Conservation (phyloP, 2,797 vertebrate species). For the Girardinus metallicus region DNA sequence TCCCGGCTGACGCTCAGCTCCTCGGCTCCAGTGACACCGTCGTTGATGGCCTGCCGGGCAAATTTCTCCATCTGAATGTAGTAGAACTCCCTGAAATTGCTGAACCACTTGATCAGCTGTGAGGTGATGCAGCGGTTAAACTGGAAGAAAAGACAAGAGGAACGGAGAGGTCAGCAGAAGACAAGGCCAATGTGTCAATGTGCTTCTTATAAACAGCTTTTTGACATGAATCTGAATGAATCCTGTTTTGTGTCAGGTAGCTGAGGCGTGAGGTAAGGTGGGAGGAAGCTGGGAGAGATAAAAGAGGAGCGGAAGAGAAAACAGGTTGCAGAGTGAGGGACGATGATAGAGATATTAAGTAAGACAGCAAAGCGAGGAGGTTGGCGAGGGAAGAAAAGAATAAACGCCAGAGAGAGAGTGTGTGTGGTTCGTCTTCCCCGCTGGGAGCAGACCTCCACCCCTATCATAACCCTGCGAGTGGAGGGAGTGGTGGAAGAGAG, state of each 20-base stretch:
- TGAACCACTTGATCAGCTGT: constrained; percentile 99
- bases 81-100: constrained; percentile 99
- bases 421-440: constrained; percentile 69
- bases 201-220: constrained; percentile 37
- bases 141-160: constrained; percentile 76
- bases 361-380: constrained; percentile 59
- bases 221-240: constrained; percentile 80
- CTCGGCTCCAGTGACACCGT: constrained; percentile 91
- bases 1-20: constrained; percentile 96
- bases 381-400: constrained; percentile 14
- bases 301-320: constrained; percentile 34
- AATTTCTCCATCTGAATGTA: constrained; percentile 99
- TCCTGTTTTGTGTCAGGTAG: constrained; percentile 42
- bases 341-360: constrained; percentile 76
- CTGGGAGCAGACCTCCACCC: constrained; percentile 71
- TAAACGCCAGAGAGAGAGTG: constrained; percentile 17
- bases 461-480: constrained; percentile 74
- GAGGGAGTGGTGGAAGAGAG: constrained; percentile 53
- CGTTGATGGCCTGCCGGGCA: constrained; percentile 96
- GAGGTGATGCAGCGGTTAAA: constrained; percentile 99
- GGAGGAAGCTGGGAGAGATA: constrained; percentile 25
- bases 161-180: constrained; percentile 15
- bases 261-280: constrained; percentile 30
- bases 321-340: constrained; percentile 41
- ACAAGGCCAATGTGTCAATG: constrained; percentile 6